Evolutionary conservation across 2,113 vertebrate genomes (phyloP), one percentile per base, ranked within the genome.

Genomic region (Proteles cristata): DNA sequence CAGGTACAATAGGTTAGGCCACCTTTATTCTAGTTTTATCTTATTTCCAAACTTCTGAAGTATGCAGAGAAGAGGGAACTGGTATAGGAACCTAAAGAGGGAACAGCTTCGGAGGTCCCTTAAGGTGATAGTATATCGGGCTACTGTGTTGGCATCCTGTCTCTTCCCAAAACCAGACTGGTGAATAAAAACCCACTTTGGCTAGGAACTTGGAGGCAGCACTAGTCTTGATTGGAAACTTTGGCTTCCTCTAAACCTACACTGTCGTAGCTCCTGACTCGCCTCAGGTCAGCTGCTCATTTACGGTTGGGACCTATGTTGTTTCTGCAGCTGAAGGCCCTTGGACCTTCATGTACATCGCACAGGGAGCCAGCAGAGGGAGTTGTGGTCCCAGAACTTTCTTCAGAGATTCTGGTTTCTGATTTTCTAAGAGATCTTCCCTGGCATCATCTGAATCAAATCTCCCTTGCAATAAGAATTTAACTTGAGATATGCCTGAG

Each of bases 281-380:
- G n/a, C 85, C 48, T 88, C 33, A 17, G 26, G 48, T 71, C 76
- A 96, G 66, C 53, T 19, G 21, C 39, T 68, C 1, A 9, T 93
- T 90, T 69, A 16, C 31, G 48, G 2, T 66, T 12, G 26, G 48
- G 69, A 14, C 43, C 14, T 33, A 1, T 33, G 26, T 48, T 65
- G 12, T 77, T 58, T 93, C 55, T 39, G 8, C 25, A 16, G 31
- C 69, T 33, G 11, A 31, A 21, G 28, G n/a, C 15, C 65, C 43
- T 63, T 80, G 77, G 55, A 65, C 63, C 43, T 91, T 50, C 14
- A 7, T 82, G 84, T 68, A 61, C 11, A 16, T 77, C 77, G n/a
- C 93, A 85, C 50, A 66, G 31, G 26, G n/a, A 91, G 43, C 98
- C 98, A 65, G 97, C 98, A 99, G 98, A 97, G 98, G 98, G 98